Percentiles rank a stretch among this genome's conserved stretches.
phyloP scores from a whole-genome alignment of 2,888 invertebrate species.

The Ptilodon capucinus region DNA sequence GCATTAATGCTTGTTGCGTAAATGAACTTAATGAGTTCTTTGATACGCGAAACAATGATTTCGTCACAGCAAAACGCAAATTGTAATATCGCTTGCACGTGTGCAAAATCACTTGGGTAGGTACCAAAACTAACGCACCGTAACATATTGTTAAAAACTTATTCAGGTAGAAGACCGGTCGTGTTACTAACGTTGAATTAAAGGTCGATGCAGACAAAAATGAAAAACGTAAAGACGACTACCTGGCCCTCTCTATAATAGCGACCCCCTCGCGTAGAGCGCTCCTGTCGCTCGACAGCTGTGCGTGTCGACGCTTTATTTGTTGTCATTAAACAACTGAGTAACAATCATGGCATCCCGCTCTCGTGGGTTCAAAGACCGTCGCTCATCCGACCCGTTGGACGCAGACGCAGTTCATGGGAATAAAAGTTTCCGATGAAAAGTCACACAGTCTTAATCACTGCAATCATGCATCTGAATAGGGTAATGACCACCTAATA shows the following conservation, averaged over 20 bases:
- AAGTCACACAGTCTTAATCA: constrained; percentile 9
- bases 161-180: constrained; percentile 10
- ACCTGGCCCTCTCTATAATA: constrained; percentile 58
- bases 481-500: constrained; percentile 8
- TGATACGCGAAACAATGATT: constrained; percentile 3
- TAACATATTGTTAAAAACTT: neutral
- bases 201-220: constrained; percentile 17
- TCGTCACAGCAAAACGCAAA: neutral
- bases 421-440: constrained; percentile 20
- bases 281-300: constrained; percentile 59
- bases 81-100: neutral
- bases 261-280: constrained; percentile 38
- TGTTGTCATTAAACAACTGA: constrained; percentile 61
- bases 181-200: constrained; percentile 5
- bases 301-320: constrained; percentile 58
- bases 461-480: constrained; percentile 7
- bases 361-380: constrained; percentile 69
- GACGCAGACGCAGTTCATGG: constrained; percentile 45
- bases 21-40: constrained; percentile 14
- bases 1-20: constrained; percentile 19
- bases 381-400: constrained; percentile 44
- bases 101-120: neutral
- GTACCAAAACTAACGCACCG: neutral
- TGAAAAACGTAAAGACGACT: constrained; percentile 41
- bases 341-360: constrained; percentile 51